Percentiles rank a stretch among this genome's conserved stretches.
Evolutionary conservation across 2,113 vertebrate species (phyloP).

Genomic region (Catharus bicknelli): DNA sequence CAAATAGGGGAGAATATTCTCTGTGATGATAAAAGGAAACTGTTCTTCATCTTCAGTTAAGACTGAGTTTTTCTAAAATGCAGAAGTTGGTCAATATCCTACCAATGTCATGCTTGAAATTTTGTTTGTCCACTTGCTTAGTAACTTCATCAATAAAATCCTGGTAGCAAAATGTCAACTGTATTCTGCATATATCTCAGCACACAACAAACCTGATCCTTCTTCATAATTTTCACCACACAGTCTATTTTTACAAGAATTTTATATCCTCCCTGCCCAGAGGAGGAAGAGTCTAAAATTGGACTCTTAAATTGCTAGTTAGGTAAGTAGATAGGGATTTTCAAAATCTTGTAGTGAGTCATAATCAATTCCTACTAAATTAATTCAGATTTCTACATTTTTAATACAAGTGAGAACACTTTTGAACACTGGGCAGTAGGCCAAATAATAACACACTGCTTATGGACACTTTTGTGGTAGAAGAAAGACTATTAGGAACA

Average conservation of each 20-base stretch:
- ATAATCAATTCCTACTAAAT: conserved; percentile 36
- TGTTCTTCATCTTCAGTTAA: neutral
- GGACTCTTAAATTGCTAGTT: conserved; percentile 1
- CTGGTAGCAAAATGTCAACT: neutral
- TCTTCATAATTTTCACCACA: neutral
- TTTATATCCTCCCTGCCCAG: neutral
- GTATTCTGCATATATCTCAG: neutral
- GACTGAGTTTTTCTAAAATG: neutral
- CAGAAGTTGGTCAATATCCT: neutral
- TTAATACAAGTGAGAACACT: neutral
- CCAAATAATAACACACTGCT: neutral
- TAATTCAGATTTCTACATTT: conserved; percentile 1
- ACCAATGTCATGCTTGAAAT: neutral
- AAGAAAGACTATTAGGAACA: neutral
- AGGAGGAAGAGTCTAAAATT: neutral
- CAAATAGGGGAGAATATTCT: neutral
- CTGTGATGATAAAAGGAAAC: neutral
- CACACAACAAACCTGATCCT: neutral
- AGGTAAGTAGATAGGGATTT: neutral
- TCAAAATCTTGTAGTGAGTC: conserved; percentile 24
- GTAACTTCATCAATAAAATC: neutral
- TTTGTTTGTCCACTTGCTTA: neutral
- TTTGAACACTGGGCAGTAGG: neutral
- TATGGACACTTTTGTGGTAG: neutral
- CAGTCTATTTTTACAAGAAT: neutral